Conservation (phyloP, 1,140 invertebrate species). For the Wasmannia auropunctata region DNA sequence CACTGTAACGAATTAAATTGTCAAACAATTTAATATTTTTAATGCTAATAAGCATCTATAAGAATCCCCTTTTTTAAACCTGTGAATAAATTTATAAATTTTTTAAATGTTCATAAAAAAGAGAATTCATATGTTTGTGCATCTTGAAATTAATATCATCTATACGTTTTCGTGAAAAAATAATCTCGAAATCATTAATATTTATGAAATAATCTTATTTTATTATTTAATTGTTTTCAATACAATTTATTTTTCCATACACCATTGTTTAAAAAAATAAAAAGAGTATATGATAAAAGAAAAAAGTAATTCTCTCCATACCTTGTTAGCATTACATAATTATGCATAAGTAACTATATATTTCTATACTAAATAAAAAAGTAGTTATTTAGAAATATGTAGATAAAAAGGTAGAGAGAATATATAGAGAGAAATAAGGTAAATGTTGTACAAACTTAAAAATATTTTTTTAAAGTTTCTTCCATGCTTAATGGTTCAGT, state of each 20-base stretch:
- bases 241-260: constrained; percentile 7
- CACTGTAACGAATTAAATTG: no score
- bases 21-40: no score
- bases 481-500: constrained; percentile 90
- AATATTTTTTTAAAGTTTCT: constrained; percentile 88
- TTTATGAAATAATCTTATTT: constrained; percentile 14
- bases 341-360: neutral
- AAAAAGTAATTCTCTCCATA: neutral
- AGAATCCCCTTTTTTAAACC: no score
- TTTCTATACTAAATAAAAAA: neutral
- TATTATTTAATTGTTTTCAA: neutral
- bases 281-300: neutral
- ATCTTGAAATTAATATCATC: neutral
- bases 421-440: neutral
- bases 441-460: constrained; percentile 80
- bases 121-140: neutral
- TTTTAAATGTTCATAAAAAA: neutral
- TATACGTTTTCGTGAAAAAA: neutral
- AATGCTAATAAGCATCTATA: no score
- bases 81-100: neutral
- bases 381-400: neutral
- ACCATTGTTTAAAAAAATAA: neutral
- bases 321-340: neutral
- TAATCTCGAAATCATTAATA: neutral
- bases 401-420: neutral